These are phyloP conservation scores for Ochropacha duplaris DNA, from an alignment of 2,888 invertebrate species.

Conservation along the genomic window DNA sequence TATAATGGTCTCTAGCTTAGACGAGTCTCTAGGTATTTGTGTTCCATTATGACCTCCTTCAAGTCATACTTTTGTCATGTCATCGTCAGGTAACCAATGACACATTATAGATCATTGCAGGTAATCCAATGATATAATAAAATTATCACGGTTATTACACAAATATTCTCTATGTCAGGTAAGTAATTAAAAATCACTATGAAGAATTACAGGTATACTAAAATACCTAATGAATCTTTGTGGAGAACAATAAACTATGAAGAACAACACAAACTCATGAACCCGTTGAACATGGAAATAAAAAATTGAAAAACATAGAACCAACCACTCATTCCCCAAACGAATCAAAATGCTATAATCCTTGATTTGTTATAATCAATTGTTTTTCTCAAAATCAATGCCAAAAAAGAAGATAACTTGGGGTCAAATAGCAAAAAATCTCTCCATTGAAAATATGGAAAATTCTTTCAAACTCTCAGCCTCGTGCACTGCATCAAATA, in stretches of 20 bases:
- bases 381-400: conserved; percentile 38
- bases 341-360: too few relatives aligned
- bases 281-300: background rate
- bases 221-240: background rate
- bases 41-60: too few relatives aligned
- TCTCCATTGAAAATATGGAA: conserved; percentile 57
- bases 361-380: background rate
- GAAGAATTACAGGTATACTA: too few relatives aligned
- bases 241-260: background rate
- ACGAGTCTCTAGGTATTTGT: too few relatives aligned
- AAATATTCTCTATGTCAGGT: background rate
- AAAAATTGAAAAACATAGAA: background rate
- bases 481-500: conserved; percentile 12
- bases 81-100: too few relatives aligned
- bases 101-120: too few relatives aligned
- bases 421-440: conserved; percentile 55
- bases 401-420: too few relatives aligned
- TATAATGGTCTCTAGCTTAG: too few relatives aligned
- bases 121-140: too few relatives aligned
- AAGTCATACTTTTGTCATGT: too few relatives aligned
- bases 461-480: conserved; percentile 33
- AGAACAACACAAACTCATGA: background rate
- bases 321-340: background rate
- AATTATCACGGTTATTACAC: too few relatives aligned
- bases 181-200: background rate